Base-by-base conservation (phyloP, 2,888 invertebrate species). In the Linnaemya tessellans region DNA sequence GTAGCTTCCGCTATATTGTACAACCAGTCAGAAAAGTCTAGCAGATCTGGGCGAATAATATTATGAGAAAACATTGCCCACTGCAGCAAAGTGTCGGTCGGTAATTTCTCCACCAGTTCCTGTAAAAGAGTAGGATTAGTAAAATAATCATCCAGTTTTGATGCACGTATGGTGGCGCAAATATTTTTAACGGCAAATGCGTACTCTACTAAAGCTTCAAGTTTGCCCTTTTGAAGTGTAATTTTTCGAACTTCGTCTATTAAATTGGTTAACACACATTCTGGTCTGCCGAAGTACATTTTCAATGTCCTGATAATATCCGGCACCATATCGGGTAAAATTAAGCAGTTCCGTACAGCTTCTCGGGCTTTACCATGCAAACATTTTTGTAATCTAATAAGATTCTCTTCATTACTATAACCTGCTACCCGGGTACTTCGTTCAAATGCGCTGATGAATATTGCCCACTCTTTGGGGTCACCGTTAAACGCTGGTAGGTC, bases 21-120 rank as follows among this genome's bases (percentile, higher is more conserved):
- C n/a, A n/a, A n/a, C n/a, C n/a, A n/a, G n/a, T n/a, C n/a, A n/a
- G n/a, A n/a, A n/a, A n/a, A n/a, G n/a, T n/a, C n/a, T n/a, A n/a
- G n/a, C n/a, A n/a, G n/a, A n/a, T n/a, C n/a, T n/a, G n/a, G n/a
- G n/a, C n/a, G n/a, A n/a, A n/a, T n/a, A n/a, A n/a, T n/a, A n/a
- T n/a, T 64, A 11, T 58, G 35, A 13, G 71, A 78, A 8, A 67
- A 65, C 78, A n/a, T n/a, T n/a, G n/a, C n/a, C n/a, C n/a, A 81
- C 11, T 78, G 49, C 2, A 84, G 43, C 10, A 60, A 20, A 1
- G 30, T 54, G 4, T 74, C 75, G 0, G 20, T 0, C 7, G 68
- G 38, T 11, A 82, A n/a, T n/a, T n/a, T n/a, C n/a, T n/a, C 38
- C 30, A 80, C 51, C 3, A 82, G 11, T 46, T 86, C 71, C 62